These are phyloP conservation scores for Smutsia temminckii DNA, from an alignment of 2,797 vertebrate species.

Conservation along the genomic window DNA sequence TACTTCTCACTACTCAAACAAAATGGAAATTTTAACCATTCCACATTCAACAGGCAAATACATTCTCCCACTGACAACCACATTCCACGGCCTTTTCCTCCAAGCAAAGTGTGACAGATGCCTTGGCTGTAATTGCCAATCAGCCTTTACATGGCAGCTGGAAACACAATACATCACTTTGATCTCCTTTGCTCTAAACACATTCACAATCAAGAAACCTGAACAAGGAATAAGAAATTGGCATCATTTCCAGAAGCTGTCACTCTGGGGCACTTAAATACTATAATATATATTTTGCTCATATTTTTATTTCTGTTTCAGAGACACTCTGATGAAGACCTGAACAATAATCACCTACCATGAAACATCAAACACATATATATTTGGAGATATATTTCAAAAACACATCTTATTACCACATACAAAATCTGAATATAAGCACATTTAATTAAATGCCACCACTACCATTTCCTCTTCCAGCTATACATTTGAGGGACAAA, in stretches of 20 bases:
- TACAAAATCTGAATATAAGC: constrained; percentile 71
- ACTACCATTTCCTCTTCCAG: constrained; percentile 70
- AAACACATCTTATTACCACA: constrained; percentile 25
- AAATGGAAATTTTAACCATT: constrained; percentile 79
- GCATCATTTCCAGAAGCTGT: constrained; percentile 81
- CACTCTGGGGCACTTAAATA: constrained; percentile 75
- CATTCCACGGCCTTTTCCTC: constrained; percentile 76
- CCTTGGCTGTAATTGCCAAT: constrained; percentile 86
- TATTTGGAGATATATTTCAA: constrained; percentile 41
- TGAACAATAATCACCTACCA: constrained; percentile 59
- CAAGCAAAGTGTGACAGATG: constrained; percentile 86
- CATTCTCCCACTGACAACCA: constrained; percentile 75
- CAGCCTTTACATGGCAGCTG: constrained; percentile 81
- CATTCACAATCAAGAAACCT: constrained; percentile 82
- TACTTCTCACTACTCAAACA: constrained; percentile 67
- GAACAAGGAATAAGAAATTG: constrained; percentile 80
- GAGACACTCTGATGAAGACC: constrained; percentile 56
- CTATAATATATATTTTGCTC: constrained; percentile 79
- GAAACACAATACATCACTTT: constrained; percentile 86
- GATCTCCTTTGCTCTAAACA: constrained; percentile 84
- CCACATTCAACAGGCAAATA: constrained; percentile 76
- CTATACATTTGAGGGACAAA: constrained; percentile 54
- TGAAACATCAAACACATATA: constrained; percentile 33
- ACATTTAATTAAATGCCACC: constrained; percentile 75
- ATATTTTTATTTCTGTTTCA: constrained; percentile 72